Base-by-base conservation (phyloP, 2,797 vertebrate genomes). In the Valencia hispanica region DNA sequence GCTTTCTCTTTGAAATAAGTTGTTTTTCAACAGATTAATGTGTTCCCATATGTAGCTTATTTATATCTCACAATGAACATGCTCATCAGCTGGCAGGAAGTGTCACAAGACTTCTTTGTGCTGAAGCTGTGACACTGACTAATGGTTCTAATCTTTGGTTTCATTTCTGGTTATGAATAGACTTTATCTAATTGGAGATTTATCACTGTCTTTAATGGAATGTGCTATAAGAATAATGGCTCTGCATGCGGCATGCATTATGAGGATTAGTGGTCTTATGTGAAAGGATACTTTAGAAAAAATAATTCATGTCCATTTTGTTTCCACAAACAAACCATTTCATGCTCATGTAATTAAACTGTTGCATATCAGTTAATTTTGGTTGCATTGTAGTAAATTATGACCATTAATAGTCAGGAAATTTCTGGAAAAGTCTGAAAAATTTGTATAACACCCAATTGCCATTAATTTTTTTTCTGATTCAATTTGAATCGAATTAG, bases 101-200 rank as follows among this genome's bases (percentile, higher is more conserved):
- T 69, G 77, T 86, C 84, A 47, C 85, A 70, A 47, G 77, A 55
- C 18, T 30, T 43, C 72, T 77, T 66, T 63, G 77, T 30, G 30
- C 79, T 36, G 43, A 27, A 12, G 66, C 82, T 32, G 68, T 50
- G 90, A 92, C 93, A 91, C 73, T 90, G 92, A 94, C 72, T 39
- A 86, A 94, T 87, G 88, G 79, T 11, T 75, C 81, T 82, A 85
- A 87, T 89, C 86, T 90, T 86, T 84, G 78, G 53, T 27, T 86
- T 91, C 70, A 92, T 91, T 90, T 88, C 78, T 68, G 79, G 86
- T 93, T 91, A 88, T 84, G 82, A 94, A 93, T 91, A 93, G 91
- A 91, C 78, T 68, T 72, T 76, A 68, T 80, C 18, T 88, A 92
- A 93, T 91, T 90, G 85, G 39, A 84, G 86, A 91, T 94, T 89